Conservation (phyloP, 2,888 invertebrate genomes). For the Harpagoxenus sublaevis region DNA sequence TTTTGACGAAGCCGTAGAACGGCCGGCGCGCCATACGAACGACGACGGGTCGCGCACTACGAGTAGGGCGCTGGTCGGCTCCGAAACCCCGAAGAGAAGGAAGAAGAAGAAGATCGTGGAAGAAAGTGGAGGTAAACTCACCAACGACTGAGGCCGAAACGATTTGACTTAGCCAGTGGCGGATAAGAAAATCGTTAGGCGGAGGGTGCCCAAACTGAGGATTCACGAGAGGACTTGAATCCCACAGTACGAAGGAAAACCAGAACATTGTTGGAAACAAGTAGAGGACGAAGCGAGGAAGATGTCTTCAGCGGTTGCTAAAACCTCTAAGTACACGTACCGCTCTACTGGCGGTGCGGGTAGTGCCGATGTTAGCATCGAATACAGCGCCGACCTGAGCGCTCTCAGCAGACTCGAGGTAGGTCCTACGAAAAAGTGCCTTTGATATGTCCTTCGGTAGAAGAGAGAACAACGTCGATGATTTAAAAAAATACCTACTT, state of each 20-base stretch:
- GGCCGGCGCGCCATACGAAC: slow-evolving; percentile 88
- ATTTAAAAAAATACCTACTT: not conserved
- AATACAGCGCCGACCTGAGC: slow-evolving; percentile 97
- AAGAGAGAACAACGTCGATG: slow-evolving; percentile 40
- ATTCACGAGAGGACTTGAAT: slow-evolving; percentile 54
- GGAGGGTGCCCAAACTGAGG: slow-evolving; percentile 39
- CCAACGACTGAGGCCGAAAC: slow-evolving; percentile 62
- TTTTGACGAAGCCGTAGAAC: slow-evolving; percentile 84
- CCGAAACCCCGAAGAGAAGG: slow-evolving; percentile 82
- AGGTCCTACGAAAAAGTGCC: slow-evolving; percentile 79
- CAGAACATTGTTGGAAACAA: slow-evolving; percentile 34
- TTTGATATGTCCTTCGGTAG: slow-evolving; percentile 18
- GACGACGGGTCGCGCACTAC: slow-evolving; percentile 88
- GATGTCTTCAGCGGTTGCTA: slow-evolving; percentile 91
- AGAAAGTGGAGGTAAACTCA: slow-evolving; percentile 51
- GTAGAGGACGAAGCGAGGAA: slow-evolving; percentile 85
- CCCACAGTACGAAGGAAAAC: slow-evolving; percentile 37
- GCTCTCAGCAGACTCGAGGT: slow-evolving; percentile 98
- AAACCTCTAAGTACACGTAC: slow-evolving; percentile 97
- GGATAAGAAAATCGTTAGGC: slow-evolving; percentile 2
- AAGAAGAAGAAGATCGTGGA: slow-evolving; percentile 70
- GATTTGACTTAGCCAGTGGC: slow-evolving; percentile 57
- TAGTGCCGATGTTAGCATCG: slow-evolving; percentile 96
- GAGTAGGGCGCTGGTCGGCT: slow-evolving; percentile 88
- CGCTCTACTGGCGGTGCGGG: slow-evolving; percentile 93